These are phyloP conservation scores for Urechis unicinctus DNA, from an alignment of 2,888 invertebrate species.

Conservation along the genomic window DNA sequence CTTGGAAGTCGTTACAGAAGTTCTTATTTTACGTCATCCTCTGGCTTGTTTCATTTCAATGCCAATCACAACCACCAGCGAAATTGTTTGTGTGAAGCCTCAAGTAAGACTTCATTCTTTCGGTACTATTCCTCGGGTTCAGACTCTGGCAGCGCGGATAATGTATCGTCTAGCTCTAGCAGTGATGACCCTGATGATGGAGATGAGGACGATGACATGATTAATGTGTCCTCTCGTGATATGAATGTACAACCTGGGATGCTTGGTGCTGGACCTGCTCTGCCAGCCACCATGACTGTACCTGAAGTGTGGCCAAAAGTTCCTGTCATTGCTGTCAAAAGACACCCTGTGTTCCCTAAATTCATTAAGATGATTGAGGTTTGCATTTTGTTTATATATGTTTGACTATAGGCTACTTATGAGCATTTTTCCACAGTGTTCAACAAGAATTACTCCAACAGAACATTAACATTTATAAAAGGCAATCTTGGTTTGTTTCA, in stretches of 20 bases:
- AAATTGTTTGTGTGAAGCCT: no score
- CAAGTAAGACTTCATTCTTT: no score
- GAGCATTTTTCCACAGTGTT: neutral
- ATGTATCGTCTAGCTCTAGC: neutral
- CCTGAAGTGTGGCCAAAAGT: slow-evolving; percentile 64
- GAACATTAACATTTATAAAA: no score
- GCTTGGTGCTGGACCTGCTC: neutral
- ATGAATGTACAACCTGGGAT: neutral
- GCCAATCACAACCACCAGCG: no score
- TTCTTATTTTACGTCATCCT: no score
- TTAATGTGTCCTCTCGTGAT: no score
- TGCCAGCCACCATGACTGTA: slow-evolving; percentile 20
- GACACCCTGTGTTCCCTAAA: slow-evolving; percentile 94
- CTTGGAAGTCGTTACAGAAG: no score
- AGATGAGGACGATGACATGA: neutral
- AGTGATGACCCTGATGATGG: slow-evolving; percentile 1
- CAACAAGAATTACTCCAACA: no score
- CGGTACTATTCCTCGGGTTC: neutral
- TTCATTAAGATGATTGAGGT: slow-evolving; percentile 97
- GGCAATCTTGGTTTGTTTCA: no score
- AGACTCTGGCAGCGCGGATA: neutral
- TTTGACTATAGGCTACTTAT: neutral
- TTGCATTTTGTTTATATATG: slow-evolving; percentile 16
- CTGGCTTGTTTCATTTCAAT: no score
- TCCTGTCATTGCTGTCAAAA: slow-evolving; percentile 86